A percentile compares a stretch with the other conserved stretches of the same genome.
Conservation (phyloP, 2,797 vertebrate genomes). For the Eremophila alpestris region DNA sequence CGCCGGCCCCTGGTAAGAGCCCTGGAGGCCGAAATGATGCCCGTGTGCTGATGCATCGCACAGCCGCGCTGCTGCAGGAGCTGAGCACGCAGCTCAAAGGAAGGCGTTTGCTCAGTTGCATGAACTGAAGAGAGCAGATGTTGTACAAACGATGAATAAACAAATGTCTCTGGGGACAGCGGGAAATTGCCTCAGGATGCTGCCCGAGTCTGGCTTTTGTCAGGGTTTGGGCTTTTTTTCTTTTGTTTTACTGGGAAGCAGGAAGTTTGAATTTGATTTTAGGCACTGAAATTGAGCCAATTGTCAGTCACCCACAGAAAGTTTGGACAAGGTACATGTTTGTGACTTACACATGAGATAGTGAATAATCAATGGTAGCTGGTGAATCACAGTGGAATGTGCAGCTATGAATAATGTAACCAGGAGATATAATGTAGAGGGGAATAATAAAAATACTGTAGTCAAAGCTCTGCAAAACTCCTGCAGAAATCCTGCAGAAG, state of each 20-base stretch:
- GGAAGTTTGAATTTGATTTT: neutral
- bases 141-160: neutral
- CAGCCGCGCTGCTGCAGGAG: fast-evolving
- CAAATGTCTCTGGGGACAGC: fast-evolving
- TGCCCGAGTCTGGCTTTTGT: neutral
- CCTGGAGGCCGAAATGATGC: fast-evolving
- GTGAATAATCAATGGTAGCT: neutral
- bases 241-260: neutral
- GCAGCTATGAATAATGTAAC: neutral
- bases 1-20: fast-evolving
- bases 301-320: neutral
- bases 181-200: neutral
- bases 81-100: fast-evolving
- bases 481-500: neutral
- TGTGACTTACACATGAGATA: neutral
- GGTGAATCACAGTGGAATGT: neutral
- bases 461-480: neutral
- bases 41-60: fast-evolving
- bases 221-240: neutral
- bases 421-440: neutral
- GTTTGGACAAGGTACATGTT: neutral
- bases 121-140: neutral
- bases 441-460: neutral
- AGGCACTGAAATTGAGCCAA: neutral
- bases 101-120: neutral